A percentile compares a stretch with the other conserved stretches of the same genome.
These are phyloP conservation scores for Eulimnadia texana DNA, from an alignment of 1,140 invertebrate species.

Conservation along the genomic window DNA sequence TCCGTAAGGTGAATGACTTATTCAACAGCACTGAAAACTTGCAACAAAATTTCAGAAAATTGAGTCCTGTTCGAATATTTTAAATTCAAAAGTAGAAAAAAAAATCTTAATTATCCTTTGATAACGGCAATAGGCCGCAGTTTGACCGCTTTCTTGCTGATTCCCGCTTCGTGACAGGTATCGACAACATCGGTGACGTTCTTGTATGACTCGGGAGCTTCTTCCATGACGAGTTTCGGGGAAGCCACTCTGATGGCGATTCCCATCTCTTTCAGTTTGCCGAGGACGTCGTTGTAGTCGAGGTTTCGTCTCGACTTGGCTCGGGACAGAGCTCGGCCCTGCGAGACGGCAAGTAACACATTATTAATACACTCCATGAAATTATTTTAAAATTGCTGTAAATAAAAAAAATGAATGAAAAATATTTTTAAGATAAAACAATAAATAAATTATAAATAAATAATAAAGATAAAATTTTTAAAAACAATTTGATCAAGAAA, in stretches of 20 bases:
- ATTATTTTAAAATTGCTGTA: too few species aligned
- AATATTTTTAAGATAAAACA: too few species aligned
- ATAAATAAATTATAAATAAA: too few species aligned
- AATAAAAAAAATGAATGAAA: too few species aligned
- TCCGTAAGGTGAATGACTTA: too few species aligned
- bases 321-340: constrained; percentile 90
- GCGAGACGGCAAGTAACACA: constrained; percentile 17
- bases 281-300: constrained; percentile 80
- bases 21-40: too few species aligned
- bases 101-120: constrained; percentile 56
- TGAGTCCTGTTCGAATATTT: too few species aligned
- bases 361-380: neutral
- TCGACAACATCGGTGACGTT: constrained; percentile 99
- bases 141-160: constrained; percentile 95
- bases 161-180: constrained; percentile 93
- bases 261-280: constrained; percentile 72
- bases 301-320: constrained; percentile 93
- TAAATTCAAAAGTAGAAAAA: neutral
- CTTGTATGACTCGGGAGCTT: constrained; percentile 98
- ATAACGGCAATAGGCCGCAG: constrained; percentile 96
- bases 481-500: too few species aligned
- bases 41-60: too few species aligned
- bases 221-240: constrained; percentile 99
- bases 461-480: too few species aligned
- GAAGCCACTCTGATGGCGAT: constrained; percentile 97